These are phyloP conservation scores for Hydrotaea cyrtoneurina DNA, from an alignment of 2,888 invertebrate genomes.

Conservation along the genomic window DNA sequence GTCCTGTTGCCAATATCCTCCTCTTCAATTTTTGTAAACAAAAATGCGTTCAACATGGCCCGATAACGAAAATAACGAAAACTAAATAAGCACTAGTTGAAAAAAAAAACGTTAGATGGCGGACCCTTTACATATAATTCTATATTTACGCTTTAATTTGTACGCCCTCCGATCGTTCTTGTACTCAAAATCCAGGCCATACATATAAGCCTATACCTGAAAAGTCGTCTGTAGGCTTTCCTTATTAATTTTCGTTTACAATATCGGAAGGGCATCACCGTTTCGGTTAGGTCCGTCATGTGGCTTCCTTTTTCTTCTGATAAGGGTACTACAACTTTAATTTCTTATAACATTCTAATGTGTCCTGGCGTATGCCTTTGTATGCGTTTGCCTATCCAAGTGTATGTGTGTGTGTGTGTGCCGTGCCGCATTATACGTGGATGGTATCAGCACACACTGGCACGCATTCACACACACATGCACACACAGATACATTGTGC, in stretches of 20 bases:
- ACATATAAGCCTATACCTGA: no score
- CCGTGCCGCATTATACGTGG: slow-evolving; percentile 71
- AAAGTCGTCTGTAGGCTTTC: neutral
- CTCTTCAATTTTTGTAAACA: no score
- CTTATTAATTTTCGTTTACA: neutral
- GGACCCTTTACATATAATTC: no score
- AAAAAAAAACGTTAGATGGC: no score
- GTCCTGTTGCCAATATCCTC: no score
- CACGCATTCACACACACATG: slow-evolving; percentile 25
- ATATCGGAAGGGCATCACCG: neutral
- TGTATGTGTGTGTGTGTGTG: slow-evolving; percentile 18
- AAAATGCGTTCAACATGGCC: no score
- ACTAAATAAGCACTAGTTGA: no score
- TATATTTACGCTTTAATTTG: no score
- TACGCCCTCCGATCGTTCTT: no score
- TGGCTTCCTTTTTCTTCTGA: neutral
- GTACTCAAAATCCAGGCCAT: no score
- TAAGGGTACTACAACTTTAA: slow-evolving; percentile 60
- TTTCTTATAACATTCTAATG: slow-evolving; percentile 64
- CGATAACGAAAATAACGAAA: no score
- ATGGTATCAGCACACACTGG: slow-evolving; percentile 43
- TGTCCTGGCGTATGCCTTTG: slow-evolving; percentile 53
- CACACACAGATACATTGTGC: slow-evolving; percentile 29
- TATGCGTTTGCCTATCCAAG: slow-evolving; percentile 3
- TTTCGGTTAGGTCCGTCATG: neutral